These are phyloP conservation scores for Scaptodrosophila lebanonensis DNA, from an alignment of 1,140 invertebrate species.

Conservation along the genomic window DNA sequence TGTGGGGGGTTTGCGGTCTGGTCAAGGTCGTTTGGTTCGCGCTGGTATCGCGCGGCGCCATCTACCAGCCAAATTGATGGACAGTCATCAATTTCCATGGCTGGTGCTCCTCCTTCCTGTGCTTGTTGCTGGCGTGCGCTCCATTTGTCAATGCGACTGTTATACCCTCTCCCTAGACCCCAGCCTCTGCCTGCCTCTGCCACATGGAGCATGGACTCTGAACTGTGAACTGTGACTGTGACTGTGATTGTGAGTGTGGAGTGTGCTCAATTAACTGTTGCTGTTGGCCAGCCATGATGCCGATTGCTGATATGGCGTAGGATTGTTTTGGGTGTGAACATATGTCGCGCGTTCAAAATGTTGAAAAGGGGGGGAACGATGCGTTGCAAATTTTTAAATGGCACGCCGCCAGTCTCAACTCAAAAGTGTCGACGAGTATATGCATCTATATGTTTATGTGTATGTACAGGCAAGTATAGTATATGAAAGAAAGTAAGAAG, in stretches of 20 bases:
- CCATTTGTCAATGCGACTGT: slow-evolving; percentile 62
- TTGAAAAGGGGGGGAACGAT: no score
- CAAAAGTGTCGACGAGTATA: no score
- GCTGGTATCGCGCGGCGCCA: slow-evolving; percentile 47
- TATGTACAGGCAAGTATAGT: no score
- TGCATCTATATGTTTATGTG: no score
- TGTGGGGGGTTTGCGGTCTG: background rate
- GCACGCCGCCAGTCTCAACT: no score
- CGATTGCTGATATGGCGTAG: background rate
- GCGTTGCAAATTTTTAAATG: slow-evolving; percentile 1
- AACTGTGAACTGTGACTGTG: slow-evolving; percentile 7
- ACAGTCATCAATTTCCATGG: slow-evolving; percentile 72
- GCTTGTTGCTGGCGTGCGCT: slow-evolving; percentile 23
- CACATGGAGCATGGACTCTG: slow-evolving; percentile 6
- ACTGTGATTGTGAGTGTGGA: slow-evolving; percentile 24
- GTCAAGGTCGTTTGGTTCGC: slow-evolving; percentile 43
- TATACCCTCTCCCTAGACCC: background rate
- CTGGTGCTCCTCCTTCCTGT: slow-evolving; percentile 18
- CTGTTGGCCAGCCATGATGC: background rate
- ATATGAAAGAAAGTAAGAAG: no score
- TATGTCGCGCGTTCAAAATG: slow-evolving; percentile 12
- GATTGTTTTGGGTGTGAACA: slow-evolving; percentile 1
- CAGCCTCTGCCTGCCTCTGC: slow-evolving; percentile 5
- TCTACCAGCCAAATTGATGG: slow-evolving; percentile 65
- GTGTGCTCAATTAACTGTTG: slow-evolving; percentile 59